Base-by-base conservation (phyloP, 2,113 vertebrate species). In the Platanista minor region DNA sequence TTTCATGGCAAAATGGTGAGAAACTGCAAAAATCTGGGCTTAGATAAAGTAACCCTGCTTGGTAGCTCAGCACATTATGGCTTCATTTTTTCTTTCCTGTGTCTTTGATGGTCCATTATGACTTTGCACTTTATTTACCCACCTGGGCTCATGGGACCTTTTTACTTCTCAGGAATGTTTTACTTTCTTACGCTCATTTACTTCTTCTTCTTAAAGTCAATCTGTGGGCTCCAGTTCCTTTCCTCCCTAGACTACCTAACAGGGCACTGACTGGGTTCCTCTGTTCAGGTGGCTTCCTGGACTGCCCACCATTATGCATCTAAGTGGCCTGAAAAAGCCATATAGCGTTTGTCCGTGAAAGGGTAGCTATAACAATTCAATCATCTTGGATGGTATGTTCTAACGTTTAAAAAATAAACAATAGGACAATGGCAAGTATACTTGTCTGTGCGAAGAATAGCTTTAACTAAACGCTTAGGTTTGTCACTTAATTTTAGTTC, bases 401-500 rank as follows among this genome's bases (percentile, higher is more conserved):
- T 75, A 6, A 59, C 83, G 54, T 74, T 8, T 11, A 31, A 91
- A 95, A 78, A 89, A 57, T 2, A 87, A 83, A 81, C 69, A 20
- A 0, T 25, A 31, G 2, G 18, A 46, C 59, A 82, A 3, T 3
- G 12, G 6, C 41, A 82, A 17, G 8, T 91, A 90, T 1, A 27
- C 92, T 62, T 85, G 59, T 67, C 91, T 97, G 36, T 36, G 96
- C 12, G 33, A 96, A 43, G 8, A 52, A 4, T 46, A 36, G 6
- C n/a, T 29, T 82, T 11, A 84, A 36, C 41, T 83, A 92, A 33
- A 96, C 12, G 3, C n/a, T 39, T 77, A 41, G 75, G 1, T 92
- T 20, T 1, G 71, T 83, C 39, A 75, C 91, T 97, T 8, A 71
- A 14, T 84, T 96, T 97, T 88, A 84, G 15, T 62, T 74, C 49